Conservation (phyloP, 2,888 invertebrate species). For the Eumerus sabulonum region DNA sequence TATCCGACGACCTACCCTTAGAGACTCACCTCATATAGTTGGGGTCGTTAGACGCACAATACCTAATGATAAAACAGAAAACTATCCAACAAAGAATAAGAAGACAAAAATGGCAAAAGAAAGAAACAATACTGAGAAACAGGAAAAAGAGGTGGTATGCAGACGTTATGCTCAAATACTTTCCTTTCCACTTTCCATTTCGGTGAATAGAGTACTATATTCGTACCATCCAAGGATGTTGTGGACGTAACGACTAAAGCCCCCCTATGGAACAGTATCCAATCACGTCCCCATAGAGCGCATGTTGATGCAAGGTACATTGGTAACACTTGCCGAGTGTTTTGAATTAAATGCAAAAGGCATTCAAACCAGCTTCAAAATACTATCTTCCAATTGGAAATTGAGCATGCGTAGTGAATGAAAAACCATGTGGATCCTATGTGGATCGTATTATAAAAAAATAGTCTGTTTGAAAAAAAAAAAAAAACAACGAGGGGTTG, state of each 20-base stretch:
- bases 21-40: conserved; percentile 7
- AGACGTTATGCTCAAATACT: conserved; percentile 31
- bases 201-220: conserved; percentile 23
- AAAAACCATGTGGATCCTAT: conserved; percentile 19
- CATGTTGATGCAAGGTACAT: conserved; percentile 24
- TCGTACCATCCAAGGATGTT: conserved; percentile 20
- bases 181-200: conserved; percentile 55
- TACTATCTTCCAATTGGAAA: conserved; percentile 8
- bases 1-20: conserved; percentile 1
- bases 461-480: conserved; percentile 10
- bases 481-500: conserved; percentile 30
- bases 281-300: conserved; percentile 23
- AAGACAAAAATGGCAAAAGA: neutral
- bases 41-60: conserved; percentile 39
- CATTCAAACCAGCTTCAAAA: neutral
- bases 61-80: conserved; percentile 11
- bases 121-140: conserved; percentile 12
- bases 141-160: conserved; percentile 26
- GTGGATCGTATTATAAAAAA: conserved; percentile 19
- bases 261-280: conserved; percentile 9
- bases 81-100: neutral
- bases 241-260: conserved; percentile 9
- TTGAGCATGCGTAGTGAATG: conserved; percentile 35
- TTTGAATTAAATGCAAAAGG: neutral
- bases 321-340: conserved; percentile 29